Conservation (phyloP, 53 echinoderm and acorn worm genomes). For the Antedon mediterranea region DNA sequence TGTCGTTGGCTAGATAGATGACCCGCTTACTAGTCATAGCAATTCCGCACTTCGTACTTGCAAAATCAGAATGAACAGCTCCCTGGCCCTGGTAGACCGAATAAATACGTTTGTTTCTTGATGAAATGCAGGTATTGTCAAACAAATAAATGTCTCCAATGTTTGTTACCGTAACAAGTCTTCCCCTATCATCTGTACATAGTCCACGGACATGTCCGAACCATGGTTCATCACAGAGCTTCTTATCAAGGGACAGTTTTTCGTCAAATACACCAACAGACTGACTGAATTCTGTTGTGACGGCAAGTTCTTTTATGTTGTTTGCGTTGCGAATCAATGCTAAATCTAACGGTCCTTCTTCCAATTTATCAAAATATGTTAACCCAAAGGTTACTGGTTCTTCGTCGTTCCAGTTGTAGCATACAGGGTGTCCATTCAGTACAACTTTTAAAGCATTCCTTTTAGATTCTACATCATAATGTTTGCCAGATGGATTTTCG, state of each 20-base stretch:
- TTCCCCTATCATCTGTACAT: not conserved
- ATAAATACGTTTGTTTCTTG: not conserved
- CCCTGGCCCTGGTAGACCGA: not conserved
- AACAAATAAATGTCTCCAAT: not conserved
- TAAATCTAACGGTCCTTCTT: not conserved
- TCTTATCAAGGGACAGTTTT: not conserved
- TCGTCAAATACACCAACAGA: not conserved
- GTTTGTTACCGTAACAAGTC: not conserved
- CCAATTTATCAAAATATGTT: not conserved
- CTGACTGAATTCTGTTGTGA: not conserved
- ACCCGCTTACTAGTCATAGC: not conserved
- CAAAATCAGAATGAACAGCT: not conserved
- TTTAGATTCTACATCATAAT: no score
- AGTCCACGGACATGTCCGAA: not conserved
- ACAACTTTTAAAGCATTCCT: not conserved
- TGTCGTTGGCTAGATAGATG: not conserved
- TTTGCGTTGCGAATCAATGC: not conserved
- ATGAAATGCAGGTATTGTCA: not conserved
- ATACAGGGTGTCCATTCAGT: not conserved
- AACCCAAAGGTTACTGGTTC: not conserved
- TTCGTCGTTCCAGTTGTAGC: not conserved
- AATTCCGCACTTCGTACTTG: not conserved
- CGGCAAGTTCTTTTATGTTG: not conserved
- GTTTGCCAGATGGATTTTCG: no score
- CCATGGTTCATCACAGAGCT: not conserved